phyloP scores from a whole-genome alignment of 2,888 invertebrate species.

The Ligdia adustata region DNA sequence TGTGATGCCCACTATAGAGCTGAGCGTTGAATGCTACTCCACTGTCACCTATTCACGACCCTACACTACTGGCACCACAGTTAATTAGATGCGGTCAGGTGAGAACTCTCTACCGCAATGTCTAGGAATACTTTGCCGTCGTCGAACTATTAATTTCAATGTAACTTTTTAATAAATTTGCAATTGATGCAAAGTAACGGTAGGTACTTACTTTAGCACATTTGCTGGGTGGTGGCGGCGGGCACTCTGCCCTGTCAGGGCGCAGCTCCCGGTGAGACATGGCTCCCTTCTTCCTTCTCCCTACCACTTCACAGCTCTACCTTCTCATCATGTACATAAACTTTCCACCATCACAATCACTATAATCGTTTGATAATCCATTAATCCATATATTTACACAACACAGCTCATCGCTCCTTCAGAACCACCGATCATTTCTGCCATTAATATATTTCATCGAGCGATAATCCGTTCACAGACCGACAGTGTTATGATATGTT shows the following conservation, averaged over 20 bases:
- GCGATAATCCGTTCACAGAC: conserved; percentile 65
- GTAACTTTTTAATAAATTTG: no score
- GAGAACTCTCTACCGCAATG: no score
- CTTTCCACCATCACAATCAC: conserved; percentile 10
- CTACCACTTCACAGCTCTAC: neutral
- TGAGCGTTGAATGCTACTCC: no score
- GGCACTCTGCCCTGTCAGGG: conserved; percentile 54
- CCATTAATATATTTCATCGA: conserved; percentile 23
- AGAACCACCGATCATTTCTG: conserved; percentile 17
- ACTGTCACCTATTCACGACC: no score
- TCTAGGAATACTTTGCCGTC: no score
- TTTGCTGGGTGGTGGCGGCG: conserved; percentile 71
- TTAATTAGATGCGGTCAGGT: no score
- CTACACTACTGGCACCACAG: no score
- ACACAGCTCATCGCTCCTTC: conserved; percentile 15
- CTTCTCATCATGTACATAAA: neutral
- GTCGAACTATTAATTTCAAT: no score
- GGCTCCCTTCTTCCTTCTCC: conserved; percentile 3
- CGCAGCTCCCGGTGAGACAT: conserved; percentile 69
- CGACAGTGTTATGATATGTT: conserved; percentile 38
- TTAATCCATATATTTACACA: conserved; percentile 17
- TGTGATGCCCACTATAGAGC: no score
- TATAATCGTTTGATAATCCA: conserved; percentile 12
- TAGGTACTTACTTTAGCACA: conserved; percentile 68
- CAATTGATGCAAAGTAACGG: neutral